phyloP scores from a whole-genome alignment of 1,140 invertebrate genomes.

The Choristoneura fumiferana region DNA sequence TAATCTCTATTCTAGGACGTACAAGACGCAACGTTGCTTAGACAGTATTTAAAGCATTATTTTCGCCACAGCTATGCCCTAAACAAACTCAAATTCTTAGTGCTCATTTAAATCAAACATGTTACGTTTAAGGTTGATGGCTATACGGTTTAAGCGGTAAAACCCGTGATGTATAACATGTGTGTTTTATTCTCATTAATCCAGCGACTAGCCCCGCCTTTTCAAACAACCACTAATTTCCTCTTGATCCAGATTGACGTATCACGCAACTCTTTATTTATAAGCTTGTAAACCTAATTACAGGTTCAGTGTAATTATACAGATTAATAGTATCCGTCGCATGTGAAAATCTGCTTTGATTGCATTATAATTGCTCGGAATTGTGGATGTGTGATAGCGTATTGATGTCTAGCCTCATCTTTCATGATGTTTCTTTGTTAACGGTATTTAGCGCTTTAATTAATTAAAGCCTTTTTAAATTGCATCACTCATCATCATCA shows the following conservation, averaged over 20 bases:
- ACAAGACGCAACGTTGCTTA: too few species aligned
- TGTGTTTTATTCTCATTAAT: conserved; percentile 8
- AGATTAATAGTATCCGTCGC: conserved; percentile 52
- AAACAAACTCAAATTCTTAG: too few species aligned
- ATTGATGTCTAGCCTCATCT: conserved; percentile 27
- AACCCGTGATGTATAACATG: background rate
- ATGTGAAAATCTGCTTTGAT: conserved; percentile 49
- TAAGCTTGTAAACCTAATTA: conserved; percentile 37
- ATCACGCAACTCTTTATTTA: conserved; percentile 19
- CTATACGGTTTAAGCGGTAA: background rate
- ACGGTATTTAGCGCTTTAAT: too few species aligned
- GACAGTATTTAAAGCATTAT: too few species aligned
- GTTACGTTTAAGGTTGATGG: background rate
- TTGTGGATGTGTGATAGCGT: conserved; percentile 27
- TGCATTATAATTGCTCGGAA: conserved; percentile 60
- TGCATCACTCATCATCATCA: too few species aligned
- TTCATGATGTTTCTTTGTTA: background rate
- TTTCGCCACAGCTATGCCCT: too few species aligned
- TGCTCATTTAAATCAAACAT: too few species aligned
- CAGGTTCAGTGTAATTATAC: conserved; percentile 21
- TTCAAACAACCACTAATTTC: conserved; percentile 6
- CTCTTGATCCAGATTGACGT: conserved; percentile 11
- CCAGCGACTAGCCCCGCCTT: background rate
- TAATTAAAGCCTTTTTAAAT: too few species aligned
- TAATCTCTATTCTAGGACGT: too few species aligned